Evolutionary conservation across 2,113 vertebrate species (phyloP), one percentile per base, ranked within the genome.

Genomic region (Leptodactylus fuscus): DNA sequence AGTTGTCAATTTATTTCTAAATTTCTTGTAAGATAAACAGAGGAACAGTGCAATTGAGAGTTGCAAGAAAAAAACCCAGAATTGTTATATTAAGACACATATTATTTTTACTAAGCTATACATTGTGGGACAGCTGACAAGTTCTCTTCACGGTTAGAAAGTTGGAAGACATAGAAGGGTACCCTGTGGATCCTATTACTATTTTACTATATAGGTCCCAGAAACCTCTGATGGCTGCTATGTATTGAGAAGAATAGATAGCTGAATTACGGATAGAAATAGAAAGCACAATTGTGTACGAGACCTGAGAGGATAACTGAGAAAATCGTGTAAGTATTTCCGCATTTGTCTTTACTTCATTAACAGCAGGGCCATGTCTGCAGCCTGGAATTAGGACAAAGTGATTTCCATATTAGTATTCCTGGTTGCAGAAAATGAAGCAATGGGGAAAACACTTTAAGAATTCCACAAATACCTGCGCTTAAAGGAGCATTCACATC

Each of bases 351-450:
- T 32, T 12, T 49, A 15, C 65, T 82, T 71, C 27, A 70, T 82
- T 41, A 71, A 71, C 67, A 82, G 65, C 8, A 82, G n/a, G 41
- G 32, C 49, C 65, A 82, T 82, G 81, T 55, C 32, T 27, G 34
- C 81, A 82, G 32, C 65, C 67, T 51, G 13, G 67, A 41, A 82
- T 49, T 36, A 53, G 49, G 49, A 73, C 48, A 53, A 67, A 38
- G 65, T 82, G 65, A 70, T 71, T 70, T 53, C 48, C 48, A 41
- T 82, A 82, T 82, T 82, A 82, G 67, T 82, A 82, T 82, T 70
- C 81, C 62, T 73, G 46, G 81, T 55, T 9, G 13, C 65, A 82
- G 62, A 55, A 34, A 24, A 82, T 82, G 81, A 82, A 27, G 67
- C 34, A 53, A 73, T 71, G 46, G 20, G 48, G 46, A 44, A 27